Base-by-base conservation (phyloP, 2,113 vertebrate genomes). In the Gasterosteus nipponicus region DNA sequence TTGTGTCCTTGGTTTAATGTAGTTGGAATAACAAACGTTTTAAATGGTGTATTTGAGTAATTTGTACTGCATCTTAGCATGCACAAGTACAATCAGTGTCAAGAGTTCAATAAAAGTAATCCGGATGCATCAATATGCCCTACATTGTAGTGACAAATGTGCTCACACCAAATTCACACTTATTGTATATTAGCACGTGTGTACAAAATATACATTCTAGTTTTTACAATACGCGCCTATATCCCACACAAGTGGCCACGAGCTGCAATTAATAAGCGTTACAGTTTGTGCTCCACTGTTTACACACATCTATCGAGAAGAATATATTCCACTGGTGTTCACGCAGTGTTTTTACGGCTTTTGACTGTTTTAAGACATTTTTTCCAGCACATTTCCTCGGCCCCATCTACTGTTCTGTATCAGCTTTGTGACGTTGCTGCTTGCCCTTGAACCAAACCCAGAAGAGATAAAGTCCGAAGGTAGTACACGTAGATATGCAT, bases 211-310 rank as follows among this genome's bases (percentile, higher is more conserved):
- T 76, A 86, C 75, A 86, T 78, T 85, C 74, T 86, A 87, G 22
- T 69, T 71, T 64, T 83, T 65, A 19, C 39, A 63, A 41, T 60
- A 82, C 82, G 88, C 81, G 70, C 60, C 72, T 73, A 78, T 46
- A 83, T 11, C 69, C 69, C 56, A 83, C 35, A 57, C 19, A 61
- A 63, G 69, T 80, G 72, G 72, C 56, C 49, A n/a, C 61, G 7
- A 41, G 73, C 74, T 76, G 76, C 64, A 79, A 65, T 63, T 68
- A 86, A 82, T 72, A 71, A 77, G 73, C 31, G 61, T 60, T 75
- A 63, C 12, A 33, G 56, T 38, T 85, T 92, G 87, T 91, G 89
- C 87, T 90, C 90, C 67, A 72, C 75, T 77, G 65, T 80, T 86
- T 69, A 86, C 44, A 78, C 47, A 75, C 12, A 56, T 69, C 46